Base-by-base conservation (phyloP, 2,797 vertebrate genomes). In the Tokudaia tokunoshimensis region DNA sequence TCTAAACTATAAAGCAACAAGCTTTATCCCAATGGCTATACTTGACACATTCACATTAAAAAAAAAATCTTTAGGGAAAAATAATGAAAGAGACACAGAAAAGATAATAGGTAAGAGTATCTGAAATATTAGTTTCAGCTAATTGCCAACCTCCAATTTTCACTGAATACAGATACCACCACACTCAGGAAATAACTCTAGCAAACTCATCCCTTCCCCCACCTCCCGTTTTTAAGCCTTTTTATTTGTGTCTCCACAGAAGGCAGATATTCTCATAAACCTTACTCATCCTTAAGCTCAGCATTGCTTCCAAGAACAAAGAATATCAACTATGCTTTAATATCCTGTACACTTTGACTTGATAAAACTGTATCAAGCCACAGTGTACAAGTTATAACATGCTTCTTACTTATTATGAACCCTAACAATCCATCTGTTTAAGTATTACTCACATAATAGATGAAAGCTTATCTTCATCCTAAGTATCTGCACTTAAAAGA, bases 361-460 rank as follows among this genome's bases (percentile, higher is more conserved):
- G 70, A 81, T 37, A n/a, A 59, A 37, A 37, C 37, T 70, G 0
- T 70, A 72, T 72, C 67, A 72, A 72, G 67, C 15, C 34, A n/a
- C 14, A n/a, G 17, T 37, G 34, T 34, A 37, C 59, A 34, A 96
- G 41, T 67, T 76, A 47, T 44, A 75, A 63, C 61, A 84, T 67
- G 26, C 29, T 44, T 85, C 81, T 47, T 81, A 37, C 52, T 81
- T 61, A 80, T 70, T 92, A 67, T 76, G 86, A 94, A 91, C 91
- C 14, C 37, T 93, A 94, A 94, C 34, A 79, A 75, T 1, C 26
- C 89, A 76, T 24, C 61, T 75, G 50, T 83, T 0, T 70, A 95
- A 85, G n/a, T 31, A 86, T 67, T 93, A 85, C 26, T 95, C 55
- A 61, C 57, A 76, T 94, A 87, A 96, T 12, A 93, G 34, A 80